Percentiles rank a stretch among this genome's conserved stretches.
Evolutionary conservation across 2,113 vertebrate genomes (phyloP).

Genomic region (Talpa occidentalis): DNA sequence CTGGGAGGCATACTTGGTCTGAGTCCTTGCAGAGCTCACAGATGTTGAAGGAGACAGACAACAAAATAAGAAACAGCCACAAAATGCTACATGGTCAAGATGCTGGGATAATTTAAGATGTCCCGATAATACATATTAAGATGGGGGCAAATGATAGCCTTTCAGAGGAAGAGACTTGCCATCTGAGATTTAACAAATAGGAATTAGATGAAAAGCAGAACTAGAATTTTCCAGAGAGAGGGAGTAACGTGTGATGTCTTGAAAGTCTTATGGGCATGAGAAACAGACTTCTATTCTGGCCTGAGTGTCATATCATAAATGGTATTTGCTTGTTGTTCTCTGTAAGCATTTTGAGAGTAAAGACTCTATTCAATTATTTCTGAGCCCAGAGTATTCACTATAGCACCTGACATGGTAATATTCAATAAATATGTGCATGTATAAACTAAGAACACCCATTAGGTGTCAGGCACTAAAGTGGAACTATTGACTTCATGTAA

Average conservation of each 20-base stretch:
- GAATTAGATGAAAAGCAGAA: not conserved
- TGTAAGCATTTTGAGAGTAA: not conserved
- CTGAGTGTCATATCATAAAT: not conserved
- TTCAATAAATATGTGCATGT: not conserved
- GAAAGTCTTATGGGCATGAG: not conserved
- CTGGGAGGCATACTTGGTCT: not conserved
- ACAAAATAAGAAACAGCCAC: not conserved
- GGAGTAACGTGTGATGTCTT: not conserved
- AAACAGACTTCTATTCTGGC: not conserved
- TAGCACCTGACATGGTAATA: not conserved
- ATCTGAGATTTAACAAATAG: not conserved
- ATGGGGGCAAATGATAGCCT: not conserved
- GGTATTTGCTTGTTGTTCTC: not conserved
- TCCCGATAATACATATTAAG: not conserved
- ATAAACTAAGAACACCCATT: not conserved
- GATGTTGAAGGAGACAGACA: not conserved
- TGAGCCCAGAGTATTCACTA: not conserved
- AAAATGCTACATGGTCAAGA: not conserved
- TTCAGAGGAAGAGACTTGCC: not conserved
- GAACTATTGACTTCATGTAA: not conserved
- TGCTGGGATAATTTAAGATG: not conserved
- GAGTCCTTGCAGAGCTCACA: not conserved
- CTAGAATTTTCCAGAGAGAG: conserved; percentile 1
- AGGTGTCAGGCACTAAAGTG: not conserved
- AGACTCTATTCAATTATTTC: not conserved